Base-by-base conservation (phyloP, 2,113 vertebrate species). In the Brachionichthys hirsutus region DNA sequence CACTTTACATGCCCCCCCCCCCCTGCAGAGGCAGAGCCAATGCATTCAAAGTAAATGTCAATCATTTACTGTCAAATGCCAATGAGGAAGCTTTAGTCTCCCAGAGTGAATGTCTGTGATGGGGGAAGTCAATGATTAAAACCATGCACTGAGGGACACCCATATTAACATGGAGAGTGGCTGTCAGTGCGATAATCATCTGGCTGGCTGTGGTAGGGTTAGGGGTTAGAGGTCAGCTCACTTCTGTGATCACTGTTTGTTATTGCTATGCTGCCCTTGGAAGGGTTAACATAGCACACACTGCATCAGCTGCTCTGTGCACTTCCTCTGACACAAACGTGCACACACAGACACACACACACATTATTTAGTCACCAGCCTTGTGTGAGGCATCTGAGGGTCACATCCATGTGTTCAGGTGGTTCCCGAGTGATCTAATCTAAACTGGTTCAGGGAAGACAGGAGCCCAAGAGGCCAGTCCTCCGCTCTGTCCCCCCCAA, bases 251-350 rank as follows among this genome's bases (percentile, higher is more conserved):
- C 85, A 83, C 54, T 92, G 89, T 92, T 92, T 92, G 87, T 91
- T 92, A 87, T 92, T 92, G 87, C 89, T 90, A 61, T 87, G 85
- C 66, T 89, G 90, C 89, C 90, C 90, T 91, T 89, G 88, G 82
- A 84, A 67, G 67, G 83, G 89, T 91, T 92, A 90, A 86, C 89
- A 90, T 78, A 89, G 88, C 90, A 80, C 82, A 88, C 81, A 84
- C 75, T 61, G 80, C 85, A 86, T 84, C 76, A 81, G 77, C 86
- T 82, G 73, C 51, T 62, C 67, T 18, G 35, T 44, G 63, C 73
- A 81, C 81, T 85, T 84, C 83, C 80, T 83, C 62, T 69, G 51
- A 36, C 46, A 52, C 59, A 48, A 63, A 20, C 68, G 36, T 66
- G 48, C 61, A 64, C 73, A 44, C 65, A 52, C 62, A 60, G 5